phyloP scores from a whole-genome alignment of 2,797 vertebrate genomes.

The Enteromius unitaeniatus region DNA sequence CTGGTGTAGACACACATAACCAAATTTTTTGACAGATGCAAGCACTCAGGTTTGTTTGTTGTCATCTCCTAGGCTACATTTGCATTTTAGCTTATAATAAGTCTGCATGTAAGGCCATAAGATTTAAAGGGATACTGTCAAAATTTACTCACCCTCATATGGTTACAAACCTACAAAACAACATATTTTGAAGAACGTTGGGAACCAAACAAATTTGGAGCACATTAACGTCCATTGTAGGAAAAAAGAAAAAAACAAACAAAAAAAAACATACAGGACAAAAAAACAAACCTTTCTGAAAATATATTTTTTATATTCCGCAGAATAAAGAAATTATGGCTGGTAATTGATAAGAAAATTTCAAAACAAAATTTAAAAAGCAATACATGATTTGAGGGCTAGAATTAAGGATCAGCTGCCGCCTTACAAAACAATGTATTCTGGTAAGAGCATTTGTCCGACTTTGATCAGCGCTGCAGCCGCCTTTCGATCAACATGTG shows the following conservation, averaged over 20 bases:
- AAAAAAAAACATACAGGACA: too few relatives aligned
- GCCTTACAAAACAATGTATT: too few relatives aligned
- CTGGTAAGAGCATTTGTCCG: too few relatives aligned
- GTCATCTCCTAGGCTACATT: slow-evolving; percentile 13
- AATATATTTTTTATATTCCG: not conserved
- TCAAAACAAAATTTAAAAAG: not conserved
- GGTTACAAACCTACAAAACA: not conserved
- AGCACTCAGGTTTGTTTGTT: not conserved
- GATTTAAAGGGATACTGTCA: not conserved
- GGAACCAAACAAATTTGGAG: not conserved
- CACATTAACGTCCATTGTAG: not conserved
- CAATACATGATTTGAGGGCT: not conserved
- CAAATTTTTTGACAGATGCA: slow-evolving; percentile 19
- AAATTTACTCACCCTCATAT: not conserved
- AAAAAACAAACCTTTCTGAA: not conserved
- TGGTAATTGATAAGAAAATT: not conserved
- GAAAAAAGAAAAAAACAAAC: too few relatives aligned
- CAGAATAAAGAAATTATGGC: not conserved
- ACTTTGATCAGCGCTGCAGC: too few relatives aligned
- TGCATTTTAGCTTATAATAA: not conserved
- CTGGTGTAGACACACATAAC: not conserved
- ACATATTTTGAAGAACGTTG: not conserved
- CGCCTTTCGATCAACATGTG: too few relatives aligned
- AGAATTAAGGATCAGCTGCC: not conserved
- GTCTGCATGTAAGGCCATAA: too few relatives aligned